Evolutionary conservation across 1,140 invertebrate species (phyloP), one percentile per base, ranked within the genome.

Genomic region (Neodiprion virginianus): DNA sequence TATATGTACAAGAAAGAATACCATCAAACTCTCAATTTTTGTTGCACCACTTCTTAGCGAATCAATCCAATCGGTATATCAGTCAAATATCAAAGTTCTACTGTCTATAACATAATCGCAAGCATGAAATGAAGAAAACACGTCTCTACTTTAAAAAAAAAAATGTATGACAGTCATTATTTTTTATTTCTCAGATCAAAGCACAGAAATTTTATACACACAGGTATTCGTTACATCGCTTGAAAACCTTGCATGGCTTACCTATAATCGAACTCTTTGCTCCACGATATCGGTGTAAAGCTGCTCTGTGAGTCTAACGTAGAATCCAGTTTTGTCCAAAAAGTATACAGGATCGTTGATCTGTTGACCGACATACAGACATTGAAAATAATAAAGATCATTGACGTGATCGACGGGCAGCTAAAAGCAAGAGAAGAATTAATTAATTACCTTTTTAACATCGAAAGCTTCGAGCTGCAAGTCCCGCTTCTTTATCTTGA

Each of bases 401-500:
- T 40, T 40, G 2, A 61, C 53, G 14, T 53, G 2, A n/a, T 61
- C 53, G 82, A 61, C 11, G 53, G n/a, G n/a, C n/a, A 61, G 11
- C 53, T 12, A 11, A 4, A 61, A 4, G 1, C 11, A 11, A 8
- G 53, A 61, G 7, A 61, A 61, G 11, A 61, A 61, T 8, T 8
- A 10, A 11, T 21, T 72, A 74, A 50, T 75, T 79, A 81, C 85
- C 75, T 83, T 85, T 28, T 85, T 85, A 65, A 91, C 72, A 83
- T 97, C 89, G 82, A 93, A 98, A 1, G 93, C 95, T 81, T 98
- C 94, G 78, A 87, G 88, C 82, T 96, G 93, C 12, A 98, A 87
- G 81, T 96, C 93, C 14, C 91, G 91, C 85, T 99, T 99, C 82
- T 95, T 95, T 75, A 98, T 84, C 86, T 99, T 99, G 83, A 96